phyloP scores from a whole-genome alignment of 2,113 vertebrate genomes.

The Cyanoderma ruficeps region DNA sequence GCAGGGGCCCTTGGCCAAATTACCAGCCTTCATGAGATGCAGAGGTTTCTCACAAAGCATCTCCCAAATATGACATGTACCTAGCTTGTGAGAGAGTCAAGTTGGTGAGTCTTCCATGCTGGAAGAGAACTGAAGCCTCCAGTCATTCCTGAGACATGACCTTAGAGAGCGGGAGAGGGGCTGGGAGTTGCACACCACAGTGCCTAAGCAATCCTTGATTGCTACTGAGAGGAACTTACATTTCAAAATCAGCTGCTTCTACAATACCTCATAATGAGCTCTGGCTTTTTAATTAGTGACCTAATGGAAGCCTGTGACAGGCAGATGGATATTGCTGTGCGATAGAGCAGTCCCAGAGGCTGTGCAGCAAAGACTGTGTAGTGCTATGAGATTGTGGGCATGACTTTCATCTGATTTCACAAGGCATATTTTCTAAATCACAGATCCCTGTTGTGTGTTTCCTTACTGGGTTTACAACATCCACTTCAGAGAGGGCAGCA shows the following conservation, averaged over 20 bases:
- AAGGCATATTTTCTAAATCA: background rate
- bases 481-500: background rate
- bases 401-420: background rate
- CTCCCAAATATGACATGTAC: background rate
- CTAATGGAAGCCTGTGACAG: background rate
- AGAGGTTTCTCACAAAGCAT: background rate
- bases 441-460: background rate
- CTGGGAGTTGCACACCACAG: background rate
- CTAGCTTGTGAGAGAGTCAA: background rate
- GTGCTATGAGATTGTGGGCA: background rate
- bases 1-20: background rate
- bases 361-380: background rate
- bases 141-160: background rate
- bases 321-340: fast-evolving
- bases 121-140: background rate
- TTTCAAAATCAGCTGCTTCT: background rate
- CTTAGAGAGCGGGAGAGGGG: background rate
- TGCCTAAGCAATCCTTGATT: background rate
- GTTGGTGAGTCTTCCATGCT: background rate
- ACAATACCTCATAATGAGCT: background rate
- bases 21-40: background rate
- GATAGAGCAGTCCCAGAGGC: background rate
- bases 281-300: background rate
- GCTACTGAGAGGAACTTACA: background rate
- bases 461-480: background rate